phyloP scores from a whole-genome alignment of 30 jellyfish, hydroid and myxozoan genomes.

The Turritopsis rubra region DNA sequence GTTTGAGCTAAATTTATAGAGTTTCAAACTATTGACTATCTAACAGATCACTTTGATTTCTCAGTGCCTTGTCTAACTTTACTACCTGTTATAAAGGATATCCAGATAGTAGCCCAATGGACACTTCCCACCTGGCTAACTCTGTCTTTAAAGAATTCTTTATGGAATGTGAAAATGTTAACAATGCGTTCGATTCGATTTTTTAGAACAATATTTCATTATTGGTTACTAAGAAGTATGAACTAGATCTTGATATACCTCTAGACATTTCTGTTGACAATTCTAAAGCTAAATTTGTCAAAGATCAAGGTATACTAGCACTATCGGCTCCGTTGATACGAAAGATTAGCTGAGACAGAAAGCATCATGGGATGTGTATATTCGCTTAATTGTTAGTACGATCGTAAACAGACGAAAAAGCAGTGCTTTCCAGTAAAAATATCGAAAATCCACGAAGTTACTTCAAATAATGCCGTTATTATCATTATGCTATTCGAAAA shows the following conservation, averaged over 20 bases:
- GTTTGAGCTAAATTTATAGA: too few species aligned
- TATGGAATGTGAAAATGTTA: too few species aligned
- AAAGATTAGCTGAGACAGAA: not conserved
- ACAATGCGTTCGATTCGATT: not conserved
- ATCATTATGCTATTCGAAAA: not conserved
- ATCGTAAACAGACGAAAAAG: not conserved
- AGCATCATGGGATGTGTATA: too few species aligned
- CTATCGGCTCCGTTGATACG: slow-evolving; percentile 11
- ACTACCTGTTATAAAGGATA: too few species aligned
- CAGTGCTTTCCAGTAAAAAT: not conserved
- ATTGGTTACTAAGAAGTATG: slow-evolving; percentile 34
- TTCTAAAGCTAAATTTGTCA: slow-evolving; percentile 40
- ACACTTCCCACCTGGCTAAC: too few species aligned
- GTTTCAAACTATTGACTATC: too few species aligned
- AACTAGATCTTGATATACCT: slow-evolving; percentile 25
- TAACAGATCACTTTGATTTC: too few species aligned
- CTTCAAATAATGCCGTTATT: too few species aligned
- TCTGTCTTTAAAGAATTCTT: too few species aligned
- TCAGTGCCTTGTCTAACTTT: too few species aligned
- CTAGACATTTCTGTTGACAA: slow-evolving; percentile 30
- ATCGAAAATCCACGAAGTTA: not conserved
- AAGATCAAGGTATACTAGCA: slow-evolving; percentile 1
- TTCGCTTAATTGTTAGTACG: too few species aligned
- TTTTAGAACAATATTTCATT: slow-evolving; percentile 32
- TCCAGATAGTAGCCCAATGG: too few species aligned